These are phyloP conservation scores for Chloroclystis v-ata DNA, from an alignment of 2,888 invertebrate genomes.

Conservation along the genomic window DNA sequence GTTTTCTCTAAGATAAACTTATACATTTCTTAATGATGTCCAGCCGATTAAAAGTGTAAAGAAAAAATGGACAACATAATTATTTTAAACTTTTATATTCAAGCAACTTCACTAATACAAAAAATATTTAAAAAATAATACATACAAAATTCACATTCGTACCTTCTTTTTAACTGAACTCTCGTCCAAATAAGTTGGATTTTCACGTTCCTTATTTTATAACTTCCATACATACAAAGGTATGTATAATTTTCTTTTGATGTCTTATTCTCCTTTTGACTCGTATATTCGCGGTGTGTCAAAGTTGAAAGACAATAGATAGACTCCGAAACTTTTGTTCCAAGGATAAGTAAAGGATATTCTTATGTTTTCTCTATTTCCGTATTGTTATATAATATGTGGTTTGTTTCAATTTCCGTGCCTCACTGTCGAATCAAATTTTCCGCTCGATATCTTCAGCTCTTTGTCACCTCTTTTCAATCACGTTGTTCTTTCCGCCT, in stretches of 20 bases:
- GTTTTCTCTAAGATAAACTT: too few species aligned
- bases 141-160: too few species aligned
- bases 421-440: constrained; percentile 21
- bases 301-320: constrained; percentile 6
- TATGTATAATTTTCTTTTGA: constrained; percentile 32
- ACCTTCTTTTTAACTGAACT: too few species aligned
- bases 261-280: constrained; percentile 26
- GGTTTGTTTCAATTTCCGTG: constrained; percentile 16
- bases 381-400: constrained; percentile 1
- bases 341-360: constrained; percentile 3
- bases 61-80: too few species aligned
- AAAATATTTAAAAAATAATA: too few species aligned
- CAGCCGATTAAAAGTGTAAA: too few species aligned
- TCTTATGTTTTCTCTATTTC: constrained; percentile 3
- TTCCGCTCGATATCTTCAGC: constrained; percentile 29
- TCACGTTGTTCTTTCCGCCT: constrained; percentile 28
- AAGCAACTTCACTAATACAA: too few species aligned
- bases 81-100: too few species aligned
- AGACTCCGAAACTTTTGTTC: not conserved
- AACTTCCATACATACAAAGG: too few species aligned
- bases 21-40: too few species aligned
- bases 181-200: too few species aligned
- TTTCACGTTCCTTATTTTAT: too few species aligned
- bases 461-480: constrained; percentile 29
- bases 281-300: constrained; percentile 20